A percentile compares a stretch with the other conserved stretches of the same genome.
Evolutionary conservation across 2,113 vertebrate genomes (phyloP).

Genomic region (Antechinus flavipes): DNA sequence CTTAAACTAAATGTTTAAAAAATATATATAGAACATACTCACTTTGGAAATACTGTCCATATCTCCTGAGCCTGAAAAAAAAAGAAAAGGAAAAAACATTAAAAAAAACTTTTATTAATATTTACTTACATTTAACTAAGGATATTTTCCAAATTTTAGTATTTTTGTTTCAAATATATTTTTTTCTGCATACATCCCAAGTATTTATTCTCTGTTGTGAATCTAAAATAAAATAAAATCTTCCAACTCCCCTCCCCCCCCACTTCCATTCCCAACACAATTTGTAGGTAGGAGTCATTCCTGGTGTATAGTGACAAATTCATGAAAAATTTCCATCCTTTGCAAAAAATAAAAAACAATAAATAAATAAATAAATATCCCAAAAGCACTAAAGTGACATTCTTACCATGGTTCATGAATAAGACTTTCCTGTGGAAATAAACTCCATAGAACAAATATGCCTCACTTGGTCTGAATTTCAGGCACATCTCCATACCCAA

Average conservation of each 20-base stretch:
- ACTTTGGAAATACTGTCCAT: constrained; percentile 99
- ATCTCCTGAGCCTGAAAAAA: constrained; percentile 94
- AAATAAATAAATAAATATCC: neutral
- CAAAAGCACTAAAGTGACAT: constrained; percentile 9
- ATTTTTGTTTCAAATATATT: neutral
- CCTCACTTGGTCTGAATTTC: neutral
- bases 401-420: neutral
- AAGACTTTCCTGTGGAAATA: neutral
- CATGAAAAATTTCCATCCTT: neutral
- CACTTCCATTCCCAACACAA: neutral
- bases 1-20: constrained; percentile 44
- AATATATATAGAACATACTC: constrained; percentile 67
- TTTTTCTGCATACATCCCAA: neutral
- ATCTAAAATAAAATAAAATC: constrained; percentile 22
- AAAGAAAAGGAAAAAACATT: constrained; percentile 47
- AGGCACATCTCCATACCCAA: neutral
- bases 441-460: neutral
- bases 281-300: neutral
- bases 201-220: neutral
- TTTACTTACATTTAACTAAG: constrained; percentile 40
- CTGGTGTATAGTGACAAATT: neutral
- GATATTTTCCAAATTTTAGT: constrained; percentile 31
- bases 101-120: constrained; percentile 64
- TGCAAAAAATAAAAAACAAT: constrained; percentile 33
- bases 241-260: neutral